phyloP scores from a whole-genome alignment of 2,113 vertebrate genomes.

The Lota lota region DNA sequence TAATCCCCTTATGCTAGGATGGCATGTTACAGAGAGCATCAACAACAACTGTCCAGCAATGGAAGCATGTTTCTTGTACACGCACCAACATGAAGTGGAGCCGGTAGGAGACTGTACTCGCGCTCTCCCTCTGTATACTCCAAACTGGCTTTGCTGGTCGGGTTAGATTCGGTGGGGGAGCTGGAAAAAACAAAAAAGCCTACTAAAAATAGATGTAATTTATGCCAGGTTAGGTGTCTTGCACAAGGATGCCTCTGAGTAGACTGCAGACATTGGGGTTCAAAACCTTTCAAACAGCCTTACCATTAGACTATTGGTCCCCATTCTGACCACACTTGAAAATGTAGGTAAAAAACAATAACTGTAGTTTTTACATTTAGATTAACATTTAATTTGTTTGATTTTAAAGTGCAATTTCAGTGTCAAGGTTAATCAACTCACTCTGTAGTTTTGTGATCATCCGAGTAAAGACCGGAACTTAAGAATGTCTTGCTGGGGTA shows the following conservation, averaged over 20 bases:
- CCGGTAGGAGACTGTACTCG: conserved; percentile 85
- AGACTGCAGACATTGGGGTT: no score
- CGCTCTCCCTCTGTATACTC: conserved; percentile 87
- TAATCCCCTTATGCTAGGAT: conserved; percentile 6
- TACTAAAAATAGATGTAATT: not conserved
- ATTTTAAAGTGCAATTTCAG: not conserved
- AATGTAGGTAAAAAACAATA: no score
- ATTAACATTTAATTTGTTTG: not conserved
- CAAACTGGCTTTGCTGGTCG: conserved; percentile 82
- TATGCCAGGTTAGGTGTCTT: not conserved
- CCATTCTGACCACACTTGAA: no score
- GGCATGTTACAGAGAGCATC: not conserved
- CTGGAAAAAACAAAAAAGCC: not conserved
- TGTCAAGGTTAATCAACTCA: conserved; percentile 69
- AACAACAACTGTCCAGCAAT: not conserved
- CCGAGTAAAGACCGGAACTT: conserved; percentile 95
- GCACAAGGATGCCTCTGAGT: not conserved
- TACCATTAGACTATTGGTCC: no score
- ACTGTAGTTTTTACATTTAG: not conserved
- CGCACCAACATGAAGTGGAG: conserved; percentile 95
- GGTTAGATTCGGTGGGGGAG: conserved; percentile 56
- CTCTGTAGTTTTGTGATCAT: conserved; percentile 94
- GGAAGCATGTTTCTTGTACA: conserved; percentile 27
- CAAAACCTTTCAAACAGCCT: no score
- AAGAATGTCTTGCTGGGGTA: conserved; percentile 91